phyloP scores from a whole-genome alignment of 1,140 invertebrate genomes.

The Heterodera carotae region DNA sequence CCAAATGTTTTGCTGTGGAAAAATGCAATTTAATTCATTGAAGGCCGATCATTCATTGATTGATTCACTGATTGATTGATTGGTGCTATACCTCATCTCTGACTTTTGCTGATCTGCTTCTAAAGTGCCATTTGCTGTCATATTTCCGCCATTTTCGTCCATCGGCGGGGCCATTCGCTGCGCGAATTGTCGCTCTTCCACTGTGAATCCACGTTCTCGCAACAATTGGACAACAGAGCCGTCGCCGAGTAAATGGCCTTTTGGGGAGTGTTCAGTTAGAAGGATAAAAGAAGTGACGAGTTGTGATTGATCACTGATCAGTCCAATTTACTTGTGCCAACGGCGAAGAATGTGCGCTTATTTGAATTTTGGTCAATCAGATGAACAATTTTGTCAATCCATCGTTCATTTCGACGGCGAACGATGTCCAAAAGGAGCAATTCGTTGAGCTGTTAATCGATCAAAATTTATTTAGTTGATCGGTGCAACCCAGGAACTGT shows the following conservation, averaged over 20 bases:
- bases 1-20: neutral
- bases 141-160: neutral
- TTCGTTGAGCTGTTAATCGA: neutral
- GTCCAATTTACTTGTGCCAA: conserved; percentile 3
- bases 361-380: conserved; percentile 15
- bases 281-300: no score
- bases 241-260: conserved; percentile 22
- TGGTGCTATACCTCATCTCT: neutral
- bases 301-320: neutral
- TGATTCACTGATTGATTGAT: no score
- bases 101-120: conserved; percentile 1
- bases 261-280: no score
- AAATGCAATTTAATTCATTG: conserved; percentile 1
- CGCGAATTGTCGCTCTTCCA: neutral
- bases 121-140: conserved; percentile 1
- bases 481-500: no score
- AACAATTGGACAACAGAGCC: conserved; percentile 10
- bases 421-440: neutral
- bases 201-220: neutral
- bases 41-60: no score
- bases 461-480: no score
- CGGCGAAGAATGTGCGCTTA: conserved; percentile 8
- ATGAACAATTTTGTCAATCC: conserved; percentile 6
- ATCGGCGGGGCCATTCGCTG: neutral
- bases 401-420: neutral